A percentile compares a stretch with the other conserved stretches of the same genome.
These are phyloP conservation scores for Synergus laeviventris DNA, from an alignment of 2,888 invertebrate genomes.

Conservation along the genomic window DNA sequence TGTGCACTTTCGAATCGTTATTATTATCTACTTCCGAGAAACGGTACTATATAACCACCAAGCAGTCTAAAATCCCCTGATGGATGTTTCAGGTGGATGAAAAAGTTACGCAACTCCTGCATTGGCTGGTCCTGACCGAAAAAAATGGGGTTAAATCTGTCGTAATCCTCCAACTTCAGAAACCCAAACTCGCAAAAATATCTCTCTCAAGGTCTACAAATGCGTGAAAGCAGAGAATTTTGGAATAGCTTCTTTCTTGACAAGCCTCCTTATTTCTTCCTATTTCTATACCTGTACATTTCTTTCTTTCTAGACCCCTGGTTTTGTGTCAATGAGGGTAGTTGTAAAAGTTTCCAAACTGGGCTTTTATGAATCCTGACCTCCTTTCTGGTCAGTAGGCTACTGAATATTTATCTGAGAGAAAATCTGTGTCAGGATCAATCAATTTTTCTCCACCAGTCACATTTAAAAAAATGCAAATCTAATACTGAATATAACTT, in stretches of 20 bases:
- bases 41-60: constrained; percentile 30
- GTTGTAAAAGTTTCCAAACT: constrained; percentile 52
- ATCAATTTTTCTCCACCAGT: neutral
- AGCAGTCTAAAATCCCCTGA: constrained; percentile 26
- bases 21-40: constrained; percentile 48
- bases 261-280: constrained; percentile 6
- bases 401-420: constrained; percentile 22
- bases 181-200: constrained; percentile 39
- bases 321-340: constrained; percentile 31
- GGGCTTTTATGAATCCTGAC: constrained; percentile 46
- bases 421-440: neutral
- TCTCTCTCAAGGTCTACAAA: constrained; percentile 12
- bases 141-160: constrained; percentile 67
- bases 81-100: constrained; percentile 2
- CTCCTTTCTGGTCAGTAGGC: constrained; percentile 35
- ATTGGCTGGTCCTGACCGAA: constrained; percentile 45
- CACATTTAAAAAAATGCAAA: neutral
- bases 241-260: neutral
- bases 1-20: constrained; percentile 48
- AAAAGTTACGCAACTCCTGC: constrained; percentile 46
- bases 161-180: constrained; percentile 59
- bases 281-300: constrained; percentile 27
- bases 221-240: constrained; percentile 33
- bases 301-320: constrained; percentile 39
- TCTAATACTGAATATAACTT: too few species aligned